Base-by-base conservation (phyloP, 2,888 invertebrate species). In the Lapara coniferarum region DNA sequence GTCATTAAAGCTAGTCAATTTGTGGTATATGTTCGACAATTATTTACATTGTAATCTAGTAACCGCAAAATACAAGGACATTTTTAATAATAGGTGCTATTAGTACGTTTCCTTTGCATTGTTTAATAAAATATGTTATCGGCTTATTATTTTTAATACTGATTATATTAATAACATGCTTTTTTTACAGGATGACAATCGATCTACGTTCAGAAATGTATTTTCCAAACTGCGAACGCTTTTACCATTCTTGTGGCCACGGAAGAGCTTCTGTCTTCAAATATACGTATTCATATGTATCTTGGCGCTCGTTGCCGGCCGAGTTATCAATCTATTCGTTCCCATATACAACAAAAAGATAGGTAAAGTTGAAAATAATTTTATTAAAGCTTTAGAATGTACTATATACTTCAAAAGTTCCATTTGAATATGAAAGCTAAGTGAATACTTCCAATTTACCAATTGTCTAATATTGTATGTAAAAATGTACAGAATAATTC, bases 201-300 rank as follows among this genome's bases (percentile, higher is more conserved):
- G 94, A 70, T 98, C 98, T 10, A 97, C 98, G 53, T 98, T 97
- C 95, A 94, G 94, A 70, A 97, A 97, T 91, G 95, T 96, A 5
- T 96, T 96, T 94, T 94, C 95, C 79, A 98, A 98, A 88, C 86
- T 97, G 13, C 95, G 95, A 78, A 96, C 96, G 6, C 94, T 99
- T 58, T 92, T 97, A 73, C 99, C 99, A 0, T 99, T 98, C 92
- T 92, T 99, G 51, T 99, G 99, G 99, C 99, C 99, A 0, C 96
- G 96, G 81, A 97, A 96, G 78, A 97, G 96, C 84, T 68, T 92
- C 25, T 79, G 94, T 10, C 94, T 99, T 6, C 99, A 99, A 89
- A 77, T 97, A 0, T 94, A 97, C 71, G 98, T 99, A 0, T 71
- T 98, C 19, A 81, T 97, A 70, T 99, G 99, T 88, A 95, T 99